A percentile compares a stretch with the other conserved stretches of the same genome.
Conservation (phyloP, 2,113 vertebrate genomes). For the Poeciliopsis turrubarensis region DNA sequence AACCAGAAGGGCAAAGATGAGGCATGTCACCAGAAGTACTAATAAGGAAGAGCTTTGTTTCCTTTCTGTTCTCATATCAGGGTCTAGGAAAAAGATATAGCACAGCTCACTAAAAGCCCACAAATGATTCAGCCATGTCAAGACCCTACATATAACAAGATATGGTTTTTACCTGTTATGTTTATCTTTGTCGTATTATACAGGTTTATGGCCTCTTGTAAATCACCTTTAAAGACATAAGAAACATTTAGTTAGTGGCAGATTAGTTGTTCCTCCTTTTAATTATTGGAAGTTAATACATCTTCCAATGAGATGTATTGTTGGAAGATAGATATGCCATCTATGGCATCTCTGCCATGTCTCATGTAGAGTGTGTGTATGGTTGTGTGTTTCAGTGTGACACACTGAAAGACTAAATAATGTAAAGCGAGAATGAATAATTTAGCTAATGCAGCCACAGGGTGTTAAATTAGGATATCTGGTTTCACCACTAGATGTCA, state of each 20-base stretch:
- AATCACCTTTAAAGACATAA: slow-evolving; percentile 23
- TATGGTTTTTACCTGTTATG: slow-evolving; percentile 47
- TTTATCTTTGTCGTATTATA: slow-evolving; percentile 41
- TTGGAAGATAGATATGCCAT: too few relatives aligned
- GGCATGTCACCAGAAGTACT: slow-evolving; percentile 83
- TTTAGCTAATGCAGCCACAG: background rate
- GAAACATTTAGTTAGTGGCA: background rate
- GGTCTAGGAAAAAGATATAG: slow-evolving; percentile 4
- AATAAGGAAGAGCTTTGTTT: slow-evolving; percentile 71
- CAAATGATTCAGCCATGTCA: background rate
- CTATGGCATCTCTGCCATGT: background rate
- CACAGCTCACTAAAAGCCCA: background rate
- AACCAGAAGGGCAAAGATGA: slow-evolving; percentile 83
- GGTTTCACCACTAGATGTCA: slow-evolving; percentile 48
- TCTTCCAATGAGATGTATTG: too few relatives aligned
- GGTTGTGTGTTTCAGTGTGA: too few relatives aligned
- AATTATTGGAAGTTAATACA: too few relatives aligned
- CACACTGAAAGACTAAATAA: too few relatives aligned
- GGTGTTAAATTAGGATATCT: background rate
- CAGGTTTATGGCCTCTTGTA: slow-evolving; percentile 23
- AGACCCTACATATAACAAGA: background rate
- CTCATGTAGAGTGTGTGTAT: background rate
- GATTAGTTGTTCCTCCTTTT: too few relatives aligned
- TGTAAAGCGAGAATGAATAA: background rate
- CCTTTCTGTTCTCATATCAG: background rate